phyloP scores from a whole-genome alignment of 2,113 vertebrate genomes.

The Larimichthys crocea region DNA sequence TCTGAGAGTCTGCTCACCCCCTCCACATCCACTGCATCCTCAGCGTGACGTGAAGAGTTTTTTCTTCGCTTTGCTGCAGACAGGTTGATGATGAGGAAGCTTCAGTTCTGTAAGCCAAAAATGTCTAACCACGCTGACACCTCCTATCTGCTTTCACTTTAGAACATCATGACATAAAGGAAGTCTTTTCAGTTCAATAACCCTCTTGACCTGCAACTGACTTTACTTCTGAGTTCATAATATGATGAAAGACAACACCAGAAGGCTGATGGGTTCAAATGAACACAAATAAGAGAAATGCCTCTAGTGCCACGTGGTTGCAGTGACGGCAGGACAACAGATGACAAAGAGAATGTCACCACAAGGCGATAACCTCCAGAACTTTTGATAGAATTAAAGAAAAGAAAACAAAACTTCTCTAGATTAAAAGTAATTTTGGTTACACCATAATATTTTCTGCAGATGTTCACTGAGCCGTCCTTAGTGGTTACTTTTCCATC shows the following conservation, averaged over 20 bases:
- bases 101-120: not conserved
- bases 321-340: not conserved
- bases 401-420: not conserved
- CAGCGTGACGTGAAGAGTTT: not conserved
- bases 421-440: not conserved
- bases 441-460: constrained; percentile 48
- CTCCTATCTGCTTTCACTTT: not conserved
- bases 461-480: constrained; percentile 50
- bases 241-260: not conserved
- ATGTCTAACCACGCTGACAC: not conserved
- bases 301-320: constrained; percentile 9
- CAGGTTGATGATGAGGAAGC: not conserved
- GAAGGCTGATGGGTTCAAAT: not conserved
- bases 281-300: not conserved
- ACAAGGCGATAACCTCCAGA: rapidly evolving
- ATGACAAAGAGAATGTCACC: not conserved
- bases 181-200: not conserved
- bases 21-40: too few relatives aligned
- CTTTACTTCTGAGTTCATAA: not conserved
- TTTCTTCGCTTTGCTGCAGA: not conserved
- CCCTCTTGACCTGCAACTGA: not conserved
- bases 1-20: not conserved
- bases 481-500: constrained; percentile 52
- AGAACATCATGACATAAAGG: not conserved
- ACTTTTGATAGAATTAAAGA: not conserved